Base-by-base conservation (phyloP, 2,888 invertebrate genomes). In the Pharmacophagus antenor region DNA sequence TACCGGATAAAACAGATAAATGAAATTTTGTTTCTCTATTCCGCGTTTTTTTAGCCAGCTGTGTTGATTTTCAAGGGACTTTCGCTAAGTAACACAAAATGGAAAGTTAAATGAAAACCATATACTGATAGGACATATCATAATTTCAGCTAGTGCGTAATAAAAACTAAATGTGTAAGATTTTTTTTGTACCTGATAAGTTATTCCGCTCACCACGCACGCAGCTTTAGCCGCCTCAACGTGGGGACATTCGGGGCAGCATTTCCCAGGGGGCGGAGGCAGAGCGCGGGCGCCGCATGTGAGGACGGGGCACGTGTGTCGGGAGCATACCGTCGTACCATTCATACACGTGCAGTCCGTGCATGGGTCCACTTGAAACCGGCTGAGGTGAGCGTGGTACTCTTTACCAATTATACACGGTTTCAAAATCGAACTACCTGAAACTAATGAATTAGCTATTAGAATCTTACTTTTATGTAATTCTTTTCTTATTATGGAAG, bases 291-390 rank as follows among this genome's bases (percentile, higher is more conserved):
- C 93, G 64, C 98, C 98, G 73, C 97, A 96, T 61, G 98, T 91
- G 2, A 97, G 94, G n/a, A 97, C 95, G 0, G 98, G 97, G 72
- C 98, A 98, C 0, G 97, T 95, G 68, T 94, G 92, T 15, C 96
- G 92, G 59, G 92, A 92, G 82, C 98, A 98, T 52, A 95, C 92
- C 0, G 95, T 94, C 4, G 96, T 96, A 47, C 95, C 95, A 70
- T 95, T 95, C 69, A 91, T 78, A 76, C 98, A 98, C 10, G 92
- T 93, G 85, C 98, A 98, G 54, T 93, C 93, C 0, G 98, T 97
- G 85, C 98, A 98, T 1, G 93, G 93, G 77, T 96, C 96, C 49
- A 92, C 92, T 63, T 84, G 91, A 72, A 95, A 95, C 18, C 91
- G 85, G 41, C 92, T 91, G 25, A 92, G 92, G 63, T 94, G 93